phyloP scores from a whole-genome alignment of 1,140 invertebrate genomes.

The Stenopsyche tienmushanensis region DNA sequence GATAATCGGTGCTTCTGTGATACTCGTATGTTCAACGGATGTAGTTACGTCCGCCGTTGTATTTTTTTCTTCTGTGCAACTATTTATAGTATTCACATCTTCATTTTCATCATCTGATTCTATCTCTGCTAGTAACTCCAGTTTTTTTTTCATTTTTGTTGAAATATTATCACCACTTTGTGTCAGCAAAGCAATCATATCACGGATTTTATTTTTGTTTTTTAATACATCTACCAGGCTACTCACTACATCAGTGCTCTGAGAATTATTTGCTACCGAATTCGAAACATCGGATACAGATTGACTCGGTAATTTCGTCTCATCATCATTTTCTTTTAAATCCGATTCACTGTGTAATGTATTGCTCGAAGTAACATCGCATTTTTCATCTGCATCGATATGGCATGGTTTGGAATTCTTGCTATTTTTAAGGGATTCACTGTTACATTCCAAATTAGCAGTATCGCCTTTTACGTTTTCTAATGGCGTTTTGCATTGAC shows the following conservation, averaged over 20 bases:
- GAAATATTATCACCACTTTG: conserved; percentile 10
- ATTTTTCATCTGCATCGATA: neutral
- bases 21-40: no score
- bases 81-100: neutral
- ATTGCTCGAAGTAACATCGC: no score
- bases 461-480: neutral
- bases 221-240: conserved; percentile 7
- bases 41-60: neutral
- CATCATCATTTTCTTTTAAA: neutral
- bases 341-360: neutral
- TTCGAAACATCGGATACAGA: neutral
- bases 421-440: no score
- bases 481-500: neutral
- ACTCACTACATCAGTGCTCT: neutral
- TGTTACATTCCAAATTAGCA: neutral
- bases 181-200: conserved; percentile 1
- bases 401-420: neutral
- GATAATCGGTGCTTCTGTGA: neutral
- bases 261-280: neutral
- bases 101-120: conserved; percentile 24
- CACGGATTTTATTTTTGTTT: conserved; percentile 15
- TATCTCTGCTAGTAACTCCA: conserved; percentile 14
- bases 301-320: neutral
- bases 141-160: conserved; percentile 13
- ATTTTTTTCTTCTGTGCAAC: neutral